A percentile compares a stretch with the other conserved stretches of the same genome.
phyloP scores from a whole-genome alignment of 1,140 invertebrate genomes.

The Grapholita molesta region DNA sequence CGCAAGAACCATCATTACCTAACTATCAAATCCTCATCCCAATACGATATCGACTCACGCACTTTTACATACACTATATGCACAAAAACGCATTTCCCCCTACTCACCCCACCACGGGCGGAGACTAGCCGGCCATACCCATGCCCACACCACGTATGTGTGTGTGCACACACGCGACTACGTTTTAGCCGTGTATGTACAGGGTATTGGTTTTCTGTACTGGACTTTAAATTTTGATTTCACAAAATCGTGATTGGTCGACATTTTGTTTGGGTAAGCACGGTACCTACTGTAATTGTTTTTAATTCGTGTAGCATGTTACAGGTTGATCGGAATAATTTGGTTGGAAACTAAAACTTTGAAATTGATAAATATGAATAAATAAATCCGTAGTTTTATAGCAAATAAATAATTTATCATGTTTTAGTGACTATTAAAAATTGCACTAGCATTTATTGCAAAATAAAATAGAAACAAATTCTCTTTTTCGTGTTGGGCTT shows the following conservation, averaged over 20 bases:
- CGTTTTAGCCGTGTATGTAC: conserved; percentile 55
- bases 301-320: conserved; percentile 68
- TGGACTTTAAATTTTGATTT: conserved; percentile 76
- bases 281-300: conserved; percentile 64
- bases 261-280: conserved; percentile 74
- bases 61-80: conserved; percentile 65
- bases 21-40: not conserved
- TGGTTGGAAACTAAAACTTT: not conserved
- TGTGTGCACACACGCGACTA: conserved; percentile 49
- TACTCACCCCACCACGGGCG: conserved; percentile 47
- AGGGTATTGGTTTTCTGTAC: conserved; percentile 74
- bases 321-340: conserved; percentile 17
- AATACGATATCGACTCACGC: conserved; percentile 60
- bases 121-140: conserved; percentile 73
- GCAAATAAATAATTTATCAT: too few relatives aligned
- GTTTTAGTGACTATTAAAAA: too few relatives aligned
- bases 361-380: too few relatives aligned
- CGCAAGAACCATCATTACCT: not conserved
- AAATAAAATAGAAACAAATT: too few relatives aligned
- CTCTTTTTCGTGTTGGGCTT: too few relatives aligned
- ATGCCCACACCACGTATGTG: conserved; percentile 50
- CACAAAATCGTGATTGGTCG: conserved; percentile 76
- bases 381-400: too few relatives aligned
- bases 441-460: too few relatives aligned
- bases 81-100: conserved; percentile 74